Conservation (phyloP, 2,888 invertebrate genomes). For the Scaptomyza tumidula region DNA sequence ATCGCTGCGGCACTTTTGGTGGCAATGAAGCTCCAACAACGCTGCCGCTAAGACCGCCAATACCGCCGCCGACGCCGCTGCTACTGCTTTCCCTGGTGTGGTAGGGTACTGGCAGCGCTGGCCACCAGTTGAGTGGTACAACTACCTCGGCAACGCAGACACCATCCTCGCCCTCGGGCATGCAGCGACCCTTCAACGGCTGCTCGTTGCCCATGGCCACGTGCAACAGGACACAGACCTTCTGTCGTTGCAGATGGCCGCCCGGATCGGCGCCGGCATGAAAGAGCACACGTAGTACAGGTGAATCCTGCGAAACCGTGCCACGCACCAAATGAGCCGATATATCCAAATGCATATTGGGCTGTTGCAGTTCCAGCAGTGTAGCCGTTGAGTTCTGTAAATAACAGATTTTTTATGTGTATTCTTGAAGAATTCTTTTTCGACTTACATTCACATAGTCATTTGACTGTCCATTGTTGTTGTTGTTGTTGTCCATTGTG, state of each 20-base stretch:
- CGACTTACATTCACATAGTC: slow-evolving; percentile 82
- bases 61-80: slow-evolving; percentile 83
- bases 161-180: slow-evolving; percentile 95
- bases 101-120: slow-evolving; percentile 88
- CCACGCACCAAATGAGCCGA: slow-evolving; percentile 96
- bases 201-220: slow-evolving; percentile 87
- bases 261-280: slow-evolving; percentile 95
- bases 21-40: slow-evolving; percentile 51
- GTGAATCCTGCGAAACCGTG: slow-evolving; percentile 94
- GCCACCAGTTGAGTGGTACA: slow-evolving; percentile 97
- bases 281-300: slow-evolving; percentile 95
- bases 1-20: slow-evolving; percentile 89
- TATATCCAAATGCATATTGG: slow-evolving; percentile 92
- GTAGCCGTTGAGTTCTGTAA: slow-evolving; percentile 86
- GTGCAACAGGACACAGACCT: slow-evolving; percentile 92
- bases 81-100: slow-evolving; percentile 86
- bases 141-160: slow-evolving; percentile 95
- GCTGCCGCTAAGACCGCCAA: not conserved
- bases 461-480: slow-evolving; percentile 45
- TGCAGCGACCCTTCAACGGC: slow-evolving; percentile 94
- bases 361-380: slow-evolving; percentile 88
- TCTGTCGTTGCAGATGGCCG: slow-evolving; percentile 91
- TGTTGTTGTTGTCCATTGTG: slow-evolving; percentile 87
- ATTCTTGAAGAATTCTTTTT: too few species aligned
- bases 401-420: not conserved